Conservation (phyloP, 1,140 invertebrate species). For the Drosophila bifasciata region DNA sequence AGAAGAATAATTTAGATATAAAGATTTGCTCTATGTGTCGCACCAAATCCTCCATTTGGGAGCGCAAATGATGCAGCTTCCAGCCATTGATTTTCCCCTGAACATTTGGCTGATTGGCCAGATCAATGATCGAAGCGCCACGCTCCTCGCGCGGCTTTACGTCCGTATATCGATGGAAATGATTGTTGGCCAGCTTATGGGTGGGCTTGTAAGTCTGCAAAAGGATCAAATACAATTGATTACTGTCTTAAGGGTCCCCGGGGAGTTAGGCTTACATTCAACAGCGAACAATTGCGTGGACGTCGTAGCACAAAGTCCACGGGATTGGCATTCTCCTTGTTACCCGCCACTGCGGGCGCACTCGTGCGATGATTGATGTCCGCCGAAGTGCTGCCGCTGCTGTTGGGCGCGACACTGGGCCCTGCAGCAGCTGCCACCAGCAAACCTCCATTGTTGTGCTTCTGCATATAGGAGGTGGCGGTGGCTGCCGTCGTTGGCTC, state of each 20-base stretch:
- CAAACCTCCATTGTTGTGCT: conserved; percentile 65
- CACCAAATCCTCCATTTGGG: conserved; percentile 97
- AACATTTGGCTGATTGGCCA: conserved; percentile 95
- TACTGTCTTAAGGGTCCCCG: no score
- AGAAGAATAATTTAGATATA: no score
- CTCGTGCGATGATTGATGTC: conserved; percentile 55
- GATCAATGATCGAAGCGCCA: conserved; percentile 92
- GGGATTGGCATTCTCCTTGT: conserved; percentile 82
- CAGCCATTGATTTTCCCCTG: conserved; percentile 96
- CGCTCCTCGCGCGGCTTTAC: conserved; percentile 94
- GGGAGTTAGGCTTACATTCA: conserved; percentile 67
- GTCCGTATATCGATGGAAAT: conserved; percentile 95
- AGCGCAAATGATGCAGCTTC: conserved; percentile 96
- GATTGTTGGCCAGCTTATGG: conserved; percentile 88
- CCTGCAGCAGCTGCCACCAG: conserved; percentile 45
- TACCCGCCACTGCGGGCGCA: conserved; percentile 58
- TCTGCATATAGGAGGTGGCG: conserved; percentile 40
- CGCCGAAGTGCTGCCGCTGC: conserved; percentile 5
- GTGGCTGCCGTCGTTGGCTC: conserved; percentile 14
- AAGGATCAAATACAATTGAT: background rate
- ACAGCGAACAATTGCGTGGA: conserved; percentile 75
- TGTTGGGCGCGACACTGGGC: conserved; percentile 19
- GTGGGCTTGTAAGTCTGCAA: conserved; percentile 78
- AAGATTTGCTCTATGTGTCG: conserved; percentile 33
- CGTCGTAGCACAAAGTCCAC: conserved; percentile 76